Base-by-base conservation (phyloP, 2,888 invertebrate species). In the Calliphora vomitoria region DNA sequence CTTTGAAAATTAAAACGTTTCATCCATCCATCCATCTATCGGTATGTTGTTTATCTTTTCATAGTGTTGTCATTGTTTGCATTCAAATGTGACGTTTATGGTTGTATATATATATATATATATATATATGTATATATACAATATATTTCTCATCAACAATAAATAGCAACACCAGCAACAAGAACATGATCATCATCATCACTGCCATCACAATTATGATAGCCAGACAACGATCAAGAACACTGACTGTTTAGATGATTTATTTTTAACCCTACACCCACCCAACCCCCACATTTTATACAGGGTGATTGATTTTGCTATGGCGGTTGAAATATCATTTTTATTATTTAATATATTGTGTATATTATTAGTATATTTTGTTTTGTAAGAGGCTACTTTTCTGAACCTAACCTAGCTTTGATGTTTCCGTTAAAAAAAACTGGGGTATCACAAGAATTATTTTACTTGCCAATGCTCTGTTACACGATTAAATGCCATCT, bases 41-140 rank as follows among this genome's bases (percentile, higher is more conserved):
- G 69, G 13, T 71, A 53, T 76, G 71, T 85, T 72, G 81, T 75
- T 81, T 64, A 68, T 68, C 25, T 74, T 80, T 62, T 80, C 69
- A 78, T 80, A 47, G 44, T 85, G 69, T 71, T 85, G 85, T 85
- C 85, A 81, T 85, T 85, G 81, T 81, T 81, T 85, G 76, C 82
- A 76, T 81, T 82, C 58, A 76, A 71, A 82, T 78, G 76, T 85
- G 85, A 85, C 85, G 82, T 82, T 79, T 79, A 79, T 74, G 58
- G 79, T 78, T 82, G 62, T 62, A 72, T 78, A 78, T 76, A 53
- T 10, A 44, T 44, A 44, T 8, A 8, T 11, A 11, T 44, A 13
- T 13, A 20, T 76, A n/a, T 38, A 15, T 71, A 53, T 35, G 6
- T 35, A 4, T 35, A 35, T 35, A 35, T 35, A 35, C 35, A 35